phyloP scores from a whole-genome alignment of 2,797 vertebrate species.

The Thripadectes ignobilis region DNA sequence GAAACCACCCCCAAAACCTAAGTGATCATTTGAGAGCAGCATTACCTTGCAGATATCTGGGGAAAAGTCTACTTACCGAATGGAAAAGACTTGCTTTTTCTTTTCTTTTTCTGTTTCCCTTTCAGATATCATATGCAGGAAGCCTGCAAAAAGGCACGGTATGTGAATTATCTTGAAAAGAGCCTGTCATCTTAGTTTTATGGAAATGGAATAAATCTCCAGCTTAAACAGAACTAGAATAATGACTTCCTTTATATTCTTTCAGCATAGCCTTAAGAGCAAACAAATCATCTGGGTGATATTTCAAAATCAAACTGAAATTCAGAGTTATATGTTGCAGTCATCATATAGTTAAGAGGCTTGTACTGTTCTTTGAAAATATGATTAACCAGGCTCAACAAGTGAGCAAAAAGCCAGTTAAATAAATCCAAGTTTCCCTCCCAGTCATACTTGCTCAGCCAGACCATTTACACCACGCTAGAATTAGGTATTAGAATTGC shows the following conservation, averaged over 20 bases:
- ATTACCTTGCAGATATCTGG: background rate
- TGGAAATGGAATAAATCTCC: constrained; percentile 49
- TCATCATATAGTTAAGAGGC: background rate
- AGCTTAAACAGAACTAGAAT: constrained; percentile 46
- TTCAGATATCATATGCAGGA: background rate
- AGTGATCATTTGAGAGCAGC: background rate
- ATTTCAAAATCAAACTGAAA: constrained; percentile 31
- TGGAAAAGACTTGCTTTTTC: background rate
- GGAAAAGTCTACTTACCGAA: background rate
- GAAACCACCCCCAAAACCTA: background rate
- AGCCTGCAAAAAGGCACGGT: constrained; percentile 1
- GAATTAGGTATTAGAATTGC: background rate
- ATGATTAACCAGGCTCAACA: background rate
- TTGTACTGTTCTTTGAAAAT: background rate
- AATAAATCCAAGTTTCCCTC: background rate
- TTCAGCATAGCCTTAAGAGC: background rate
- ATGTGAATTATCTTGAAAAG: constrained; percentile 56
- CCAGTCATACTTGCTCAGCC: background rate
- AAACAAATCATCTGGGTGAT: constrained; percentile 45
- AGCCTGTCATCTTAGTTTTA: constrained; percentile 29
- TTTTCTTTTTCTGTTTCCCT: background rate
- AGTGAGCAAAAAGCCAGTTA: background rate
- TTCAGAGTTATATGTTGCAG: background rate
- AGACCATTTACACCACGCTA: background rate
- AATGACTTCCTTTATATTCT: constrained; percentile 48